phyloP scores from a whole-genome alignment of 2,888 invertebrate genomes.

The Acrobeloides nanus region DNA sequence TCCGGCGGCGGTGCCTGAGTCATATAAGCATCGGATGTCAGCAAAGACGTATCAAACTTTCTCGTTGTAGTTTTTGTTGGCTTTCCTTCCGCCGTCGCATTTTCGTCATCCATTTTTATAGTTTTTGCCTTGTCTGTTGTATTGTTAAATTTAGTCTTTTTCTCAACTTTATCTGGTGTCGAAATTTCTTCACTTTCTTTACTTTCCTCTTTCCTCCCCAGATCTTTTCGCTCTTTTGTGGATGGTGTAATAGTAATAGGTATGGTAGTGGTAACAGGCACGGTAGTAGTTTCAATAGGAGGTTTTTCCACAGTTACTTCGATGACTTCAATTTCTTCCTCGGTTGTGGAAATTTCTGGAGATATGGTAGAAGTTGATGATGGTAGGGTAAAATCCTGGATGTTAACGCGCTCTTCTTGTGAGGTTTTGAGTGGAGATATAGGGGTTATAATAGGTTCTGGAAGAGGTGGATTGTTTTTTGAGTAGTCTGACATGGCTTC shows the following conservation, averaged over 20 bases:
- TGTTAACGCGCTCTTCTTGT: too few species aligned
- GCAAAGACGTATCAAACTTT: slow-evolving; percentile 2
- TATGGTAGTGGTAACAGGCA: slow-evolving; percentile 24
- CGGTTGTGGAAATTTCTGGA: slow-evolving; percentile 17
- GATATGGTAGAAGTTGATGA: too few species aligned
- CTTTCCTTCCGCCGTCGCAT: slow-evolving; percentile 1
- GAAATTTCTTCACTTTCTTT: slow-evolving; percentile 1
- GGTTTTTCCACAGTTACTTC: too few species aligned
- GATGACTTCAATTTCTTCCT: too few species aligned
- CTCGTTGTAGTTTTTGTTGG: not conserved
- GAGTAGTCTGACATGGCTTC: slow-evolving; percentile 32
- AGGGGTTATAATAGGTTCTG: slow-evolving; percentile 4
- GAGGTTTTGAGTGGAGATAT: too few species aligned
- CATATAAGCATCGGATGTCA: slow-evolving; percentile 14
- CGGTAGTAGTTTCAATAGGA: slow-evolving; percentile 11
- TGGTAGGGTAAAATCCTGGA: too few species aligned
- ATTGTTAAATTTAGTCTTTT: slow-evolving; percentile 8
- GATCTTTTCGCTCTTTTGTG: not conserved
- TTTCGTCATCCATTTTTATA: slow-evolving; percentile 3
- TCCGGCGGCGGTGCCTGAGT: slow-evolving; percentile 19
- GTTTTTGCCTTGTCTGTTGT: not conserved
- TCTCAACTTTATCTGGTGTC: slow-evolving; percentile 3
- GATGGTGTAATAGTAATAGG: slow-evolving; percentile 26
- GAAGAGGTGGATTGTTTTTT: slow-evolving; percentile 3
- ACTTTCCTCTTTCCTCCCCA: slow-evolving; percentile 1